These are phyloP conservation scores for Pocillopora grandis DNA, from an alignment of 92 coral and sea anemone genomes.

Conservation along the genomic window DNA sequence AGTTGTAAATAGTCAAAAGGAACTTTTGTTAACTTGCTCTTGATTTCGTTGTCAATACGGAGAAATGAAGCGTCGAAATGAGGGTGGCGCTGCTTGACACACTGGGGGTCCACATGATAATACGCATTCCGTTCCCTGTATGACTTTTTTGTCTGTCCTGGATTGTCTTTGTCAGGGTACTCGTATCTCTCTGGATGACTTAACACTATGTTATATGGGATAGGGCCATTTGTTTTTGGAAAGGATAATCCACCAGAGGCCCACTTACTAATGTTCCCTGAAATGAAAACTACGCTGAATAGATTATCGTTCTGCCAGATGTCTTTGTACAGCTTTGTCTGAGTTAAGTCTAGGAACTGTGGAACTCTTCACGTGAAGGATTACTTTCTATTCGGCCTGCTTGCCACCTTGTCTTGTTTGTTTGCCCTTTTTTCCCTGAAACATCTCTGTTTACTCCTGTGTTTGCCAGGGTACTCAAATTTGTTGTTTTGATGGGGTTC, in stretches of 20 bases:
- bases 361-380: not conserved
- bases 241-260: too few species aligned
- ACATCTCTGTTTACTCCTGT: constrained; percentile 20
- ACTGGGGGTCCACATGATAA: constrained; percentile 33
- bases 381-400: not conserved
- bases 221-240: not conserved
- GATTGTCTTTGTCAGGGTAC: constrained; percentile 35
- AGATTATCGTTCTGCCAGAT: constrained; percentile 33
- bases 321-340: constrained; percentile 4
- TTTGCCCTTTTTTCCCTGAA: constrained; percentile 21
- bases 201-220: constrained; percentile 17
- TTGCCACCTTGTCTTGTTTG: constrained; percentile 2
- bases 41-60: constrained; percentile 3
- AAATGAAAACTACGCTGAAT: constrained; percentile 22
- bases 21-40: not conserved
- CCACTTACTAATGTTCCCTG: constrained; percentile 19
- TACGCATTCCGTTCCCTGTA: constrained; percentile 31
- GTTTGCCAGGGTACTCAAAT: constrained; percentile 31
- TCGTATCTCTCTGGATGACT: constrained; percentile 33
- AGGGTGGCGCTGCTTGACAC: constrained; percentile 25
- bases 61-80: constrained; percentile 19
- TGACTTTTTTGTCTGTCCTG: constrained; percentile 34
- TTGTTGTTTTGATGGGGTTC: not conserved
- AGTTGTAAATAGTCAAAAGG: too few species aligned
- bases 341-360: constrained; percentile 7